Base-by-base conservation (phyloP, 2,888 invertebrate species). In the Ennomos erosarius region DNA sequence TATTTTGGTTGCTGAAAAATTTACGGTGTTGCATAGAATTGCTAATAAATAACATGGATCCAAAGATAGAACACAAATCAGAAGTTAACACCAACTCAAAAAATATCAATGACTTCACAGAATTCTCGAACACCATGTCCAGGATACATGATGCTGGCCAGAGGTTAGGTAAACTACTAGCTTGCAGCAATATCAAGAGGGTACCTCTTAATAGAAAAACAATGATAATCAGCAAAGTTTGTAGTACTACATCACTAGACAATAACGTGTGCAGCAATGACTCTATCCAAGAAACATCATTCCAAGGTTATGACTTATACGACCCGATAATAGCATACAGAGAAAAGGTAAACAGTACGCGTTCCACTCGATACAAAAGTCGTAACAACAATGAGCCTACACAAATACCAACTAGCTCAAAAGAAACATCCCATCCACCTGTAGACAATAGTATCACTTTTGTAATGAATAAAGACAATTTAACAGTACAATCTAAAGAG, bases 1-100 rank as follows among this genome's bases (percentile, higher is more conserved):
- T 57, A 58, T 57, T 64, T 59, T 54, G 47, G 53, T 13, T 48
- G 8, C 9, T 33, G 34, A 49, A 56, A 67, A 60, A 55, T 52
- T 55, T 38, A 39, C 44, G 26, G 61, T 61, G 38, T 43, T 55
- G 45, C 33, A 13, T 49, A 43, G 44, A 46, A 45, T 26, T 37
- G 0, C 9, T 38, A 35, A 10, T 47, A 40, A 47, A 49, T 37
- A 54, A 46, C 16, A 66, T 66, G 67, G 67, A 64, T 54, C 55
- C 50, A 58, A n/a, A 44, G 0, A 62, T 39, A 46, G 12, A 40
- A 47, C 26, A 26, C 6, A 1, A 26, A 26, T 26, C 26, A 26
- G 26, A 26, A 6, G 0, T 26, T 6, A 26, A 26, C 1, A 26
- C 1, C 4, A 26, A 26, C 26, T 26, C 26, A 26, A 26, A 26